These are phyloP conservation scores for Glyptemys insculpta DNA, from an alignment of 2,797 vertebrate genomes.

Conservation along the genomic window DNA sequence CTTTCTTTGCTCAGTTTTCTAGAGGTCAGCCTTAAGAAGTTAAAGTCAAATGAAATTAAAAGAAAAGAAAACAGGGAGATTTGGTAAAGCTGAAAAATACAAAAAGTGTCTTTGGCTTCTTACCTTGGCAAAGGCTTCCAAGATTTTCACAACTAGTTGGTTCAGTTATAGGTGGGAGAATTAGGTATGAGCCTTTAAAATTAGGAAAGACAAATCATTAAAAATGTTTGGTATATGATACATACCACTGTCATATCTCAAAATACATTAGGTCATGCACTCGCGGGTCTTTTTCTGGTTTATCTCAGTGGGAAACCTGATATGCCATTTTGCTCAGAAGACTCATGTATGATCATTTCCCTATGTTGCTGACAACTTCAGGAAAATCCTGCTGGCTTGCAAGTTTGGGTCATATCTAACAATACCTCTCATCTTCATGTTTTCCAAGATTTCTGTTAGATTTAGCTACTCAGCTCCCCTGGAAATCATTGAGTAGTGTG, in stretches of 20 bases:
- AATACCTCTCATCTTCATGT: fast-evolving
- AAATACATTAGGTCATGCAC: not conserved
- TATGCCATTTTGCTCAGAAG: not conserved
- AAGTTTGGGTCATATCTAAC: not conserved
- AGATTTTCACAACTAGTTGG: conserved; percentile 84
- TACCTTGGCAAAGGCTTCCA: conserved; percentile 90
- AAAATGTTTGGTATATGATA: not conserved
- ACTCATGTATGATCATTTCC: not conserved
- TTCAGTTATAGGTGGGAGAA: conserved; percentile 78
- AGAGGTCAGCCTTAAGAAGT: not conserved
- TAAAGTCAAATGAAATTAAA: conserved; percentile 23
- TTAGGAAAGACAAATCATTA: conserved; percentile 48
- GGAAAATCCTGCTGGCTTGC: not conserved
- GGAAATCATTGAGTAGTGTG: not conserved
- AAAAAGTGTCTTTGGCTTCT: conserved; percentile 30
- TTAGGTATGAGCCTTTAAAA: conserved; percentile 84
- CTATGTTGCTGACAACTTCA: not conserved
- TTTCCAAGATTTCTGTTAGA: not conserved
- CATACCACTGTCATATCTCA: not conserved
- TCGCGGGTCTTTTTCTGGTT: not conserved
- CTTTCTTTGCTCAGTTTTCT: conserved; percentile 35
- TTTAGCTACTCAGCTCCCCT: not conserved
- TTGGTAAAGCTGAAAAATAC: not conserved
- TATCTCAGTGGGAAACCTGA: not conserved
- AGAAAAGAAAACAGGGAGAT: conserved; percentile 24